These are phyloP conservation scores for Acanthisitta chloris DNA, from an alignment of 2,113 vertebrate genomes.

Conservation along the genomic window DNA sequence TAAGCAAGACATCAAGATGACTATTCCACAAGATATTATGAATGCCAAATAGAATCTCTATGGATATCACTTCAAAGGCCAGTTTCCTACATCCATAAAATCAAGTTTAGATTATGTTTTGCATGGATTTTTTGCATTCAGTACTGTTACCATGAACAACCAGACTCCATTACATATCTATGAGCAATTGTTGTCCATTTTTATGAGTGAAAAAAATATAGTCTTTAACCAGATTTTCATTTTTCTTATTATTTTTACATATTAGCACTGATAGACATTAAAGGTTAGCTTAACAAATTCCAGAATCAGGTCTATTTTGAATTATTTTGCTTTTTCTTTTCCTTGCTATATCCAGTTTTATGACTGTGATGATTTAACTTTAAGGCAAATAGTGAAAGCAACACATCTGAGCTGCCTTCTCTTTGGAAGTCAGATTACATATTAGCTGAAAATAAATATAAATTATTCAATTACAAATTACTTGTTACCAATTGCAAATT, in stretches of 20 bases:
- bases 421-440: background rate
- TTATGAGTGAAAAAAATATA: background rate
- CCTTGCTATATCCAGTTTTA: background rate
- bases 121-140: background rate
- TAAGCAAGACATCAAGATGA: background rate
- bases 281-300: background rate
- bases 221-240: background rate
- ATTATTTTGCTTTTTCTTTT: background rate
- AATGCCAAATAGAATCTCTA: background rate
- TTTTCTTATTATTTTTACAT: background rate
- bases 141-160: background rate
- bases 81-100: slow-evolving; percentile 15
- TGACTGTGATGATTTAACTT: background rate
- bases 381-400: background rate
- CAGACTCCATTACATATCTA: background rate
- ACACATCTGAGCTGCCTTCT: background rate
- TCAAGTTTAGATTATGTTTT: background rate
- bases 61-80: slow-evolving; percentile 15
- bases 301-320: background rate
- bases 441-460: slow-evolving; percentile 16
- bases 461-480: background rate
- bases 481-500: background rate
- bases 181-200: background rate
- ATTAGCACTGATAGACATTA: background rate
- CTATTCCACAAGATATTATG: background rate